phyloP scores from a whole-genome alignment of 2,113 vertebrate species.

The Eulemur macaco region DNA sequence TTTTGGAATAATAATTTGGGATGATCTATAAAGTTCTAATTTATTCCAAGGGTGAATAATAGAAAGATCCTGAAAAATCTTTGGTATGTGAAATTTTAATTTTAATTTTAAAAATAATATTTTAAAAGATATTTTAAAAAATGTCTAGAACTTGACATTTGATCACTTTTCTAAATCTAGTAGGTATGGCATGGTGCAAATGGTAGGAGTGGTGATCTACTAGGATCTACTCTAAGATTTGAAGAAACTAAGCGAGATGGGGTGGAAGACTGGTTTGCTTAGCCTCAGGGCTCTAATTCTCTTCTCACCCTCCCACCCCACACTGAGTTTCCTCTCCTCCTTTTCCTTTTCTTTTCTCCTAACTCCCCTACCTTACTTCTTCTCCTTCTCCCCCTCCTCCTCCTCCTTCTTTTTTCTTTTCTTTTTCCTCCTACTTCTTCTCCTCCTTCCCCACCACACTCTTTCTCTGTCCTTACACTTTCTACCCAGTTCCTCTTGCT shows the following conservation, averaged over 20 bases:
- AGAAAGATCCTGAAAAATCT: not conserved
- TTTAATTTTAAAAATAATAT: not conserved
- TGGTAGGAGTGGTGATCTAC: not conserved
- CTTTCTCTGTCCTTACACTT: not conserved
- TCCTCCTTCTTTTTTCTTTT: not conserved
- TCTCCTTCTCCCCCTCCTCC: not conserved
- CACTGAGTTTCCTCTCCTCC: not conserved
- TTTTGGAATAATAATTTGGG: not conserved
- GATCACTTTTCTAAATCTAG: not conserved
- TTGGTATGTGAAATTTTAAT: not conserved
- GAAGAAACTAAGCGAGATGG: not conserved
- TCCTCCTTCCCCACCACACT: fast-evolving
- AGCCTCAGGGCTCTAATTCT: not conserved
- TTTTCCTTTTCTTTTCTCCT: not conserved
- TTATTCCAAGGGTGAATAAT: not conserved
- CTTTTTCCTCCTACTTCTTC: not conserved
- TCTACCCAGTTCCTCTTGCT: not conserved
- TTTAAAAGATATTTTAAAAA: not conserved
- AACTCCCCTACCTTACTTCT: too few relatives aligned
- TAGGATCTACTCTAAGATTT: not conserved
- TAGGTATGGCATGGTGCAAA: not conserved
- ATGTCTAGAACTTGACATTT: not conserved
- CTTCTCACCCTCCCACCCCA: not conserved
- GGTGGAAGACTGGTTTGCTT: not conserved
- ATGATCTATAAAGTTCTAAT: not conserved